Base-by-base conservation (phyloP, 2,113 vertebrate genomes). In the Gadus macrocephalus region DNA sequence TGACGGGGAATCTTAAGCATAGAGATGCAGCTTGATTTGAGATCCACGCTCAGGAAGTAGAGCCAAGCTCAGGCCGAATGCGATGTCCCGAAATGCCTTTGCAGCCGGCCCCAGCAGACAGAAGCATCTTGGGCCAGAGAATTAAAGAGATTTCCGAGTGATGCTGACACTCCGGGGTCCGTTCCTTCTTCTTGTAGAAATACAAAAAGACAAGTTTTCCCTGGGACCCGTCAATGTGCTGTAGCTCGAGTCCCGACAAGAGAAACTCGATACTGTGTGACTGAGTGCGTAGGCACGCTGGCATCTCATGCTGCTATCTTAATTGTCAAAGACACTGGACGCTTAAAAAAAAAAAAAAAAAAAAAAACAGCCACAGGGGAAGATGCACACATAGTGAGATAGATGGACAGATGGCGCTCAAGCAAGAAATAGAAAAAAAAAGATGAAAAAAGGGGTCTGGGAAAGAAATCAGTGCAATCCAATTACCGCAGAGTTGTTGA, bases 401-500 rank as follows among this genome's bases (percentile, higher is more conserved):
- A 49, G 58, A 69, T 22, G 27, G 35, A 62, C 71, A 49, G 42
- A 42, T 42, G 38, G 38, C 5, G 38, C 38, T 42, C 42, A 49
- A 14, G 42, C 42, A 68, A 56, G 35, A 65, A 72, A 16, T 55
- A 75, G 70, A 38, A 76, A 38, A 76, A 75, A 72, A 76, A 67
- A 35, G 74, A 76, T 64, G 69, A 70, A 77, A 81, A 25, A 7
- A 64, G 28, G 28, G 59, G 53, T 67, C 86, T 90, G 90, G 81
- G 70, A 88, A 88, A 85, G 81, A 71, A 67, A 89, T 90, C 82
- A 88, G 31, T 70, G 70, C 74, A 82, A 82, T 85, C 79, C 83
- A 87, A 84, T 88, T 85, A 88, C 73, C 68, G 78, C 68, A 65
- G 74, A 84, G 75, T 86, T 81, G 71, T 85, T 85, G 86, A 84